Evolutionary conservation across 2,113 vertebrate genomes (phyloP).

Genomic region (Gulo gulo): DNA sequence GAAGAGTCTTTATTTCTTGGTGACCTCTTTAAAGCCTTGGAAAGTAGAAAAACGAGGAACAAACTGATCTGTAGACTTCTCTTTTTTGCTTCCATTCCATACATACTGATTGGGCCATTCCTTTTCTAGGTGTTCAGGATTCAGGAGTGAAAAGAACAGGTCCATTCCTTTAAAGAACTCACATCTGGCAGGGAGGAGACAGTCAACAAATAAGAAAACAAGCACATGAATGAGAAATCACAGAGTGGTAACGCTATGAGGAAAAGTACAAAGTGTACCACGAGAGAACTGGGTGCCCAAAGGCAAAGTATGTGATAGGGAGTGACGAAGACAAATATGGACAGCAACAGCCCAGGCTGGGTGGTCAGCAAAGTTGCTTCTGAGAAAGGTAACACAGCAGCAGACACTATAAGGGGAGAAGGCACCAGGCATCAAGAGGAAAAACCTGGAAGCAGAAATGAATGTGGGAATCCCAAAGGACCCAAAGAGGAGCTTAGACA

Average conservation of each 20-base stretch:
- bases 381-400: background rate
- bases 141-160: background rate
- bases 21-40: background rate
- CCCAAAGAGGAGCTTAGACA: background rate
- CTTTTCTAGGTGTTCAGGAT: background rate
- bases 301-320: background rate
- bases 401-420: background rate
- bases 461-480: background rate
- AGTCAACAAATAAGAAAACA: background rate
- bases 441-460: background rate
- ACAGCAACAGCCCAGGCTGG: background rate
- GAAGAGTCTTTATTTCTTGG: background rate
- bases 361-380: background rate
- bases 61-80: background rate
- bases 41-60: background rate
- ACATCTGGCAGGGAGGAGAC: background rate
- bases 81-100: background rate
- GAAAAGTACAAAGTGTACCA: background rate
- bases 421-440: background rate
- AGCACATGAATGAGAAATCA: background rate
- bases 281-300: accelerated
- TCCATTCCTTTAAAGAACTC: background rate
- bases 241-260: background rate
- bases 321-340: accelerated
- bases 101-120: background rate